Conservation (phyloP, 2,888 invertebrate genomes). For the Drosophila paranaensis region DNA sequence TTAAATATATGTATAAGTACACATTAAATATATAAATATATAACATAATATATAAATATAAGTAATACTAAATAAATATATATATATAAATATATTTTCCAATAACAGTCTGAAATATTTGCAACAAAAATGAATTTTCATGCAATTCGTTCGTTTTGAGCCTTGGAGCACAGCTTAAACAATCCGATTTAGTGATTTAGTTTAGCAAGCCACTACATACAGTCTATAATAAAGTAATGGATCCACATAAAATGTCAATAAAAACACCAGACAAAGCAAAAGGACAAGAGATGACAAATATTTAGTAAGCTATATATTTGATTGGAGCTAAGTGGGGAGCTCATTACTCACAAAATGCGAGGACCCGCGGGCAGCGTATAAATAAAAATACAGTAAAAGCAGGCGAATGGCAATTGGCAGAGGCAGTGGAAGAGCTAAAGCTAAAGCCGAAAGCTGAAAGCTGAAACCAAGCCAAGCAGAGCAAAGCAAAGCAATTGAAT, state of each 20-base stretch:
- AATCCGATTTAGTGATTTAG: too few species aligned
- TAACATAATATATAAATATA: too few species aligned
- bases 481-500: conserved; percentile 63
- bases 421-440: conserved; percentile 12
- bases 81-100: too few species aligned
- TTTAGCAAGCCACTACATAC: too few species aligned
- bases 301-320: neutral
- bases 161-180: too few species aligned
- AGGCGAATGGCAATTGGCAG: conserved; percentile 16
- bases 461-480: conserved; percentile 24
- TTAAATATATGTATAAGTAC: too few species aligned
- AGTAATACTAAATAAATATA: too few species aligned
- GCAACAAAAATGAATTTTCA: too few species aligned
- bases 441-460: neutral
- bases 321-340: neutral
- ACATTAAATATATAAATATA: too few species aligned
- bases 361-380: conserved; percentile 1
- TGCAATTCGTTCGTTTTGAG: too few species aligned
- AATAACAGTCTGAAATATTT: too few species aligned
- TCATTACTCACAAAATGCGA: neutral
- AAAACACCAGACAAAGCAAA: neutral
- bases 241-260: neutral
- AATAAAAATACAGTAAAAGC: neutral
- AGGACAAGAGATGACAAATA: neutral
- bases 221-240: too few species aligned